These are phyloP conservation scores for Stegophylla sp. DNA, from an alignment of 2,888 invertebrate genomes.

Conservation along the genomic window DNA sequence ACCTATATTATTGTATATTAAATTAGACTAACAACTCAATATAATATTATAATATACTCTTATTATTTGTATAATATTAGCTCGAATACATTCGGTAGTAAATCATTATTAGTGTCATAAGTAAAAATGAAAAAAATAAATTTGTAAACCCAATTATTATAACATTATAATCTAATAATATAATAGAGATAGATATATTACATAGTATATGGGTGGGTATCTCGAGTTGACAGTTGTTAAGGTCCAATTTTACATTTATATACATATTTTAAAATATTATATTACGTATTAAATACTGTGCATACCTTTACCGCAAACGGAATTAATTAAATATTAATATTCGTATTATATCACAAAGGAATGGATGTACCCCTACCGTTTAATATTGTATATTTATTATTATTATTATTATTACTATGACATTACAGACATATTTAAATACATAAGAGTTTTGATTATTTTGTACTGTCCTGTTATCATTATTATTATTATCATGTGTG, in stretches of 20 bases:
- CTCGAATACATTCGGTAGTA: not conserved
- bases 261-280: not conserved
- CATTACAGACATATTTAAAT: conserved; percentile 26
- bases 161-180: not conserved
- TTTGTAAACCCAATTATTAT: not conserved
- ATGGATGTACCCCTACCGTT: not conserved
- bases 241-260: conserved; percentile 20
- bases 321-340: not conserved
- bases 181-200: not conserved
- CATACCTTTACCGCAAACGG: not conserved
- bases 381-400: conserved; percentile 6
- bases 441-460: not conserved
- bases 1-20: not conserved
- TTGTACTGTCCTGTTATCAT: too few species aligned
- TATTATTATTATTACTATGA: not conserved
- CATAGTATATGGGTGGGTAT: not conserved
- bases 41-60: not conserved
- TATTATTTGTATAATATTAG: not conserved
- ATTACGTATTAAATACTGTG: not conserved
- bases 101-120: not conserved
- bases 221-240: not conserved
- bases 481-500: too few species aligned
- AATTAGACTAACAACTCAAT: too few species aligned
- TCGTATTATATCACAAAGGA: not conserved
- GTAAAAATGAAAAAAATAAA: not conserved